phyloP scores from a whole-genome alignment of 2,888 invertebrate species.

The Rhyacophila evoluta region DNA sequence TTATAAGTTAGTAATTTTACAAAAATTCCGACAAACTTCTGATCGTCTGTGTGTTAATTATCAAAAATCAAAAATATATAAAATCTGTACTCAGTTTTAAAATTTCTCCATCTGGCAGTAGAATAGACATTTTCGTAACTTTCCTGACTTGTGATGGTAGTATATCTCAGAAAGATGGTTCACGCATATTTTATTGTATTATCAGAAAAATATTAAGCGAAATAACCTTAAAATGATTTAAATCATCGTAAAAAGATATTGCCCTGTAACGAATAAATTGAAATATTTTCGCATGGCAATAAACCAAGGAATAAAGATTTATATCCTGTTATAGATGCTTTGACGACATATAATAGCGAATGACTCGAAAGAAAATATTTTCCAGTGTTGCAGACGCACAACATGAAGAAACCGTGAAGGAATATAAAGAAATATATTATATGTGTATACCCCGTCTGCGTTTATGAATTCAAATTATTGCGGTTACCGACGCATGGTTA shows the following conservation, averaged over 20 bases:
- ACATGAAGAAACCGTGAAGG: too few relatives aligned
- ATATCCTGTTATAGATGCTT: conserved; percentile 9
- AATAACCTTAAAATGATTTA: conserved; percentile 17
- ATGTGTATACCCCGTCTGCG: background rate
- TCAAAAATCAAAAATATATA: too few relatives aligned
- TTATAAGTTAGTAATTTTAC: too few relatives aligned
- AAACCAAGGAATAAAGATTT: conserved; percentile 9
- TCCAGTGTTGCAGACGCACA: background rate
- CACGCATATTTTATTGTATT: background rate
- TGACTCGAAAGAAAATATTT: background rate
- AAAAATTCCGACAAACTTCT: too few relatives aligned
- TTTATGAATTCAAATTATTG: background rate
- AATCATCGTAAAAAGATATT: conserved; percentile 3
- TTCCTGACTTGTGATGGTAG: too few relatives aligned
- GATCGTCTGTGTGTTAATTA: too few relatives aligned
- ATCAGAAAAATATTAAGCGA: background rate
- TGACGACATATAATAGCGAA: background rate
- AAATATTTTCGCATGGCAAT: conserved; percentile 17
- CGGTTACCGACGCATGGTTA: too few relatives aligned
- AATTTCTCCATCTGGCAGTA: too few relatives aligned
- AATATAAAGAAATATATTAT: background rate
- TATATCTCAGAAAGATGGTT: too few relatives aligned
- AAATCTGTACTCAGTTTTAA: too few relatives aligned
- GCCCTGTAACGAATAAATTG: conserved; percentile 10
- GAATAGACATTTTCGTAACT: too few relatives aligned